A percentile compares a stretch with the other conserved stretches of the same genome.
These are phyloP conservation scores for Sebastes trivittatus DNA, from an alignment of 2,797 vertebrate genomes.

Conservation along the genomic window DNA sequence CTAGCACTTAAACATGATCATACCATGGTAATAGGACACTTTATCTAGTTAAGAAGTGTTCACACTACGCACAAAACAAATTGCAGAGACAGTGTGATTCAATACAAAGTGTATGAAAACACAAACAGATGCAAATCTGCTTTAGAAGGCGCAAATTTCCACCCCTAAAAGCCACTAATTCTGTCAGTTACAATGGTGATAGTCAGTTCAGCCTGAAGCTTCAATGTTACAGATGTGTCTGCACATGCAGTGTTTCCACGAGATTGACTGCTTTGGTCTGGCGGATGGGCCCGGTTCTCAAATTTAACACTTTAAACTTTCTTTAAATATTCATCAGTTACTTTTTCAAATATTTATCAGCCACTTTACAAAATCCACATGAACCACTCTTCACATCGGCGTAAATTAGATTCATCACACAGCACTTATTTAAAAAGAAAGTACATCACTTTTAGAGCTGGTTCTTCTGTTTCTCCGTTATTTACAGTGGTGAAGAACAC, in stretches of 20 bases:
- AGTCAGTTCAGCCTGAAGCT: neutral
- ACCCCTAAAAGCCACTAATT: neutral
- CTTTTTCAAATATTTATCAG: neutral
- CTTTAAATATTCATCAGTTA: neutral
- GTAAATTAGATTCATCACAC: neutral
- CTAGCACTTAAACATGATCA: neutral
- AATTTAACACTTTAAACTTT: neutral
- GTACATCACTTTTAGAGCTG: no score
- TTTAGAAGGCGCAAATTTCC: neutral
- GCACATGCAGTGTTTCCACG: neutral
- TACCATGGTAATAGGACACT: neutral
- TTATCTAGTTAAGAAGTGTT: neutral
- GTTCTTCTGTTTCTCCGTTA: no score
- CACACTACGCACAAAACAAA: neutral
- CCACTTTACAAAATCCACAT: no score
- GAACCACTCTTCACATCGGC: neutral
- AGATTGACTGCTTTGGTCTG: neutral
- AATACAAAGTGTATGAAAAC: neutral
- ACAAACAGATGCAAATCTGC: neutral
- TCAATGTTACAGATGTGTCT: neutral
- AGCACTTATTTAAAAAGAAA: neutral
- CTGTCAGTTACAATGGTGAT: neutral
- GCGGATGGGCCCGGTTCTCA: neutral
- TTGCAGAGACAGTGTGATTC: neutral
- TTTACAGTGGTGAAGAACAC: neutral